Evolutionary conservation across 2,797 vertebrate genomes (phyloP).

Genomic region (Rhinatrema bivittatum): DNA sequence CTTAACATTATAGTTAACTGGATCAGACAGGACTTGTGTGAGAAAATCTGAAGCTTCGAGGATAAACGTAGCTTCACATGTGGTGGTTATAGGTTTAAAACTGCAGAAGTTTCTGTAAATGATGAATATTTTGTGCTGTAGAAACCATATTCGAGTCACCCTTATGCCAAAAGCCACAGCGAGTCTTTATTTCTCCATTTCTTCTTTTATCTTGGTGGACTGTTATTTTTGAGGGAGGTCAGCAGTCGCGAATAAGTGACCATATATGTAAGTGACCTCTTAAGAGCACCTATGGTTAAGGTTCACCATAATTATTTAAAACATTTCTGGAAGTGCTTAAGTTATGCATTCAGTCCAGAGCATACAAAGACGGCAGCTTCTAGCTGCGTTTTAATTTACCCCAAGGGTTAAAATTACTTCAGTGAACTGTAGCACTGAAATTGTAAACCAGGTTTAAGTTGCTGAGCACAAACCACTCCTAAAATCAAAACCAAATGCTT

Average conservation of each 20-base stretch:
- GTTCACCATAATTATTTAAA: slow-evolving; percentile 14
- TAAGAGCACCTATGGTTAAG: too few relatives aligned
- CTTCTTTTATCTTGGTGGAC: too few relatives aligned
- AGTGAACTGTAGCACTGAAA: slow-evolving; percentile 44
- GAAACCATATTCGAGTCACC: too few relatives aligned
- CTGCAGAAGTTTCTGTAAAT: too few relatives aligned
- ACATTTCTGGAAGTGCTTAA: slow-evolving; percentile 29
- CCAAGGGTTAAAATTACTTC: slow-evolving; percentile 23
- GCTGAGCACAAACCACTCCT: slow-evolving; percentile 44
- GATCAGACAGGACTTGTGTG: too few relatives aligned
- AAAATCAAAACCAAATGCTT: slow-evolving; percentile 82
- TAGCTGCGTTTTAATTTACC: slow-evolving; percentile 27
- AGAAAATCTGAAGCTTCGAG: too few relatives aligned
- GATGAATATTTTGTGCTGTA: too few relatives aligned
- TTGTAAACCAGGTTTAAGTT: slow-evolving; percentile 52
- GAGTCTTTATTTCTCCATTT: too few relatives aligned
- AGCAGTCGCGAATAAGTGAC: slow-evolving; percentile 60
- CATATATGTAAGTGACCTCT: slow-evolving; percentile 60
- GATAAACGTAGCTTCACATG: too few relatives aligned
- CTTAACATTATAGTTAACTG: too few relatives aligned
- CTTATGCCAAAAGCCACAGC: too few relatives aligned
- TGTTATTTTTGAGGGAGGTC: slow-evolving; percentile 36
- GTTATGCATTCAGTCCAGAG: slow-evolving; percentile 30
- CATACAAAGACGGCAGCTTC: slow-evolving; percentile 37
- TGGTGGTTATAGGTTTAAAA: too few relatives aligned